Evolutionary conservation across 2,888 invertebrate species (phyloP), one percentile per base, ranked within the genome.

Genomic region (Ptilodon capucinus): DNA sequence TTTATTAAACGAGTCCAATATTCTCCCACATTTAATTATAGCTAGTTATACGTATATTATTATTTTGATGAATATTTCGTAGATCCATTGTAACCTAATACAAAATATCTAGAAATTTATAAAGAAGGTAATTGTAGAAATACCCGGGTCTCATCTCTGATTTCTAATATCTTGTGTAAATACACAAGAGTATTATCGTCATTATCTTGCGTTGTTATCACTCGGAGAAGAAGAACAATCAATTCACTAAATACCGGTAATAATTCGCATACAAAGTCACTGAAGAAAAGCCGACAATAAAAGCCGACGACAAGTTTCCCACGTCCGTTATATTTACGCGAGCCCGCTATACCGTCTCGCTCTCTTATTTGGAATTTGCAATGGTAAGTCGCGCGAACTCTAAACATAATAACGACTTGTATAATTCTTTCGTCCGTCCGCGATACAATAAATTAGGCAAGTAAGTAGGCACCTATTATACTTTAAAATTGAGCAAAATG

Each of bases 401-500:
- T 19, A 13, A 50, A 55, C 49, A 51, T 55, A 51, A 52, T 55
- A 65, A 65, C 43, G 46, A 57, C 48, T 54, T 53, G 32, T 51
- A 42, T 47, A 56, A 54, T 62, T 56, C 41, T 58, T 42, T 62
- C 51, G 49, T 48, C 44, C 44, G 19, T 38, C 13, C 38, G 18
- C 19, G 8, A 44, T 40, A 46, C 44, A 54, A 48, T 44, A 62
- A 62, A 52, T 62, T 38, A 35, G 7, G n/a, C 13, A 38, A 19
- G n/a, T 19, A 38, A 19, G 35, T 35, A 35, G 3, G 8, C 23
- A 7, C 28, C 28, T 28, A 28, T 36, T 38, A 19, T 56, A 51
- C 54, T 66, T 51, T 43, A 43, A 46, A 49, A 61, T 48, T 54
- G 44, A 44, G 39, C 53, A 49, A 61, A 65, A 48, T 48, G 42